A percentile compares a stretch with the other conserved stretches of the same genome.
These are phyloP conservation scores for Potamarius usumacintae DNA, from an alignment of 2,113 vertebrate genomes.

Conservation along the genomic window DNA sequence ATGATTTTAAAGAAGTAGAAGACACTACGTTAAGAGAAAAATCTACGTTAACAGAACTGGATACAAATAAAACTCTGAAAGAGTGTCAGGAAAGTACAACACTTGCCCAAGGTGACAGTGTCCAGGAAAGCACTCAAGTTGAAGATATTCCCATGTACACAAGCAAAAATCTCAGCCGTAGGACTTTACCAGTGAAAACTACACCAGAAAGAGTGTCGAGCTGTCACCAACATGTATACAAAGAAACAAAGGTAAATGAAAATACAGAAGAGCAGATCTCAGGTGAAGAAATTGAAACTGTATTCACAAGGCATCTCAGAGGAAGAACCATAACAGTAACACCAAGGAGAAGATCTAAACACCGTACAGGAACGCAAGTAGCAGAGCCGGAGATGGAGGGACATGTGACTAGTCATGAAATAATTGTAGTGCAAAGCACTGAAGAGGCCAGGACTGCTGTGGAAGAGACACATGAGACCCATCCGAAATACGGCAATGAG, in stretches of 20 bases:
- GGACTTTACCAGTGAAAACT: conserved; percentile 15
- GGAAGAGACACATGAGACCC: not conserved
- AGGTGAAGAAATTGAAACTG: not conserved
- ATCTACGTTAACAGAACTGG: not conserved
- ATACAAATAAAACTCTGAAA: not conserved
- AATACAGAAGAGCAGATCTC: not conserved
- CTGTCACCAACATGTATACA: not conserved
- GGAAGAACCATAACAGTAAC: conserved; percentile 12
- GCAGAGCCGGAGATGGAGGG: not conserved
- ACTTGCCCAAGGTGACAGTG: not conserved
- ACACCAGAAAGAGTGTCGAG: conserved; percentile 17
- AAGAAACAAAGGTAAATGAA: not conserved
- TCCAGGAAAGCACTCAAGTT: not conserved
- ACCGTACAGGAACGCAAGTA: not conserved
- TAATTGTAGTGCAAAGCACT: not conserved
- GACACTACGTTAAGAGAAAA: not conserved
- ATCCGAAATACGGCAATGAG: not conserved
- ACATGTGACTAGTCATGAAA: not conserved
- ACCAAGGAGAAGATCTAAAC: not conserved
- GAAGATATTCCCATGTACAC: conserved; percentile 3
- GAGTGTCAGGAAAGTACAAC: not conserved
- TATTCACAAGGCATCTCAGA: conserved; percentile 14
- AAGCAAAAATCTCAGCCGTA: conserved; percentile 16
- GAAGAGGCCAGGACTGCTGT: not conserved
- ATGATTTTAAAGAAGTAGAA: not conserved